A percentile compares a stretch with the other conserved stretches of the same genome.
Conservation (phyloP, 2,888 invertebrate genomes). For the Zygaena filipendulae region DNA sequence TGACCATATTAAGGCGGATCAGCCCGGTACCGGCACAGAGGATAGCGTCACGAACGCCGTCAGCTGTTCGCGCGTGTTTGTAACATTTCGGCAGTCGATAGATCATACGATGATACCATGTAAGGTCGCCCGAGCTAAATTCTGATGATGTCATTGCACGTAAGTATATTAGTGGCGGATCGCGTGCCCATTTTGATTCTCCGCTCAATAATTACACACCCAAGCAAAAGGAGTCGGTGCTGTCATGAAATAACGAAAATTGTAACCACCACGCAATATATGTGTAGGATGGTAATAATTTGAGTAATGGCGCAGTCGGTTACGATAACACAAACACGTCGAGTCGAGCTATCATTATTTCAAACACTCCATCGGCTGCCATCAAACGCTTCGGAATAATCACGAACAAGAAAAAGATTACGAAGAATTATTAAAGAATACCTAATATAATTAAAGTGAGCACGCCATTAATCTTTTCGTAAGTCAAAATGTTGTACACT, state of each 20-base stretch:
- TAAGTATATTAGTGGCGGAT: slow-evolving; percentile 18
- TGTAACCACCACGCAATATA: slow-evolving; percentile 46
- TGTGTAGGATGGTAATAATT: slow-evolving; percentile 48
- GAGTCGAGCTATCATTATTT: too few relatives aligned
- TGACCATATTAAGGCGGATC: too few relatives aligned
- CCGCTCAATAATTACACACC: slow-evolving; percentile 36
- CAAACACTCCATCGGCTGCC: too few relatives aligned
- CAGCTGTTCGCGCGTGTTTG: slow-evolving; percentile 56
- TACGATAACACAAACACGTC: too few relatives aligned
- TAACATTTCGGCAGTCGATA: too few relatives aligned
- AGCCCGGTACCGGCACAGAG: slow-evolving; percentile 29
- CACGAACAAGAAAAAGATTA: too few relatives aligned
- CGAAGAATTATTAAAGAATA: too few relatives aligned
- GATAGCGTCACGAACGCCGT: slow-evolving; percentile 40
- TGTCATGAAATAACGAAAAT: slow-evolving; percentile 48
- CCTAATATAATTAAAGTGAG: too few relatives aligned
- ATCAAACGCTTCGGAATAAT: too few relatives aligned
- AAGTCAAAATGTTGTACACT: too few relatives aligned
- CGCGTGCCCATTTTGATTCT: neutral
- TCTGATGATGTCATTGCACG: slow-evolving; percentile 57
- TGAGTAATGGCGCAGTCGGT: slow-evolving; percentile 31
- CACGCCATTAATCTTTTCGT: too few relatives aligned
- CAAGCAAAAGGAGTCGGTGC: slow-evolving; percentile 34
- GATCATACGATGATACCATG: slow-evolving; percentile 57
- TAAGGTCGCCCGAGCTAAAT: slow-evolving; percentile 48